These are phyloP conservation scores for Chironomus riparius DNA, from an alignment of 2,888 invertebrate species.

Conservation along the genomic window DNA sequence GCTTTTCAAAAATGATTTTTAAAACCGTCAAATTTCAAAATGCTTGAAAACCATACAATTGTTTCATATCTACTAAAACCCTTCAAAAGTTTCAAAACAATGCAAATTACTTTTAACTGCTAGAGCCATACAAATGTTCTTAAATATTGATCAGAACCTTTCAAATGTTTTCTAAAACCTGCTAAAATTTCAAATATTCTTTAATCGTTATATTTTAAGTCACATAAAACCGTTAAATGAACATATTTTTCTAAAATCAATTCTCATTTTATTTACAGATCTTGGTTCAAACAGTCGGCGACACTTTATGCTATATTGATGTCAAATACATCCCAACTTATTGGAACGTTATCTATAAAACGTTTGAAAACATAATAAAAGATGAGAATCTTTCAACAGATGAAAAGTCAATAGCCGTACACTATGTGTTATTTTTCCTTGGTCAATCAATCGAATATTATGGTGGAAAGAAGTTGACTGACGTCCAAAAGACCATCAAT, in stretches of 20 bases:
- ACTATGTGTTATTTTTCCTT: conserved; percentile 49
- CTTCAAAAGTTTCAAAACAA: no score
- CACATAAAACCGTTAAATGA: background rate
- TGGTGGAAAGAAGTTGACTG: conserved; percentile 53
- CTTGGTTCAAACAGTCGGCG: conserved; percentile 53
- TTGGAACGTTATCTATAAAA: conserved; percentile 50
- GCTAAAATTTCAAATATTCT: no score
- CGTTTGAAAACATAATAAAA: conserved; percentile 33
- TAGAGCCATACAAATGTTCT: no score
- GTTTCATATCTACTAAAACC: no score
- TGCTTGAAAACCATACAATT: no score
- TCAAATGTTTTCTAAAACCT: no score
- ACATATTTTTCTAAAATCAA: background rate
- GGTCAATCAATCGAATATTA: conserved; percentile 54
- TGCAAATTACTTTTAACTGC: no score
- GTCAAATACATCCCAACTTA: conserved; percentile 55
- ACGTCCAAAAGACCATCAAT: conserved; percentile 51
- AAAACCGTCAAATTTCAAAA: no score
- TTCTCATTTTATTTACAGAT: conserved; percentile 41
- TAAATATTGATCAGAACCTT: no score
- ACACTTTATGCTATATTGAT: conserved; percentile 53
- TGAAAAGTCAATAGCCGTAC: conserved; percentile 31
- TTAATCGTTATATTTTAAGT: no score
- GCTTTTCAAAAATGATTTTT: no score
- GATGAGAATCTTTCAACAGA: conserved; percentile 11